Evolutionary conservation across 2,797 vertebrate species (phyloP).

Genomic region (Eptatretus atami): DNA sequence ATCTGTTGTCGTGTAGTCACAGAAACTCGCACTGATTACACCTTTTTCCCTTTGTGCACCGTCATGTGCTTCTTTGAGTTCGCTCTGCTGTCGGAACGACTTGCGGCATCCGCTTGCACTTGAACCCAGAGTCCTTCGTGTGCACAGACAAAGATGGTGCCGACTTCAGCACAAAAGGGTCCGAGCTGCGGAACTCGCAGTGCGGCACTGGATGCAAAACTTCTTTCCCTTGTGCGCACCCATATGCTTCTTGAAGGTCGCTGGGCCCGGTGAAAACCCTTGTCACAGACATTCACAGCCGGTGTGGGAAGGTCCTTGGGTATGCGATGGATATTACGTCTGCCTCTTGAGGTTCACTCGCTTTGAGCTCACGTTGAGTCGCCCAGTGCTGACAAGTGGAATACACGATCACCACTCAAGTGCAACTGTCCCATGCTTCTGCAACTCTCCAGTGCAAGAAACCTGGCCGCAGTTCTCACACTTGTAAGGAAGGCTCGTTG

Average conservation of each 20-base stretch:
- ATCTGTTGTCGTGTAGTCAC: conserved; percentile 93
- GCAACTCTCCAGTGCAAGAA: conserved; percentile 92
- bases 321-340: conserved; percentile 89
- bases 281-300: conserved; percentile 76
- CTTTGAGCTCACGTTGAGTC: conserved; percentile 98
- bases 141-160: conserved; percentile 92
- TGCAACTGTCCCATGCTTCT: conserved; percentile 74
- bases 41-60: conserved; percentile 65
- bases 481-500: conserved; percentile 99
- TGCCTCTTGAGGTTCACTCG: conserved; percentile 89
- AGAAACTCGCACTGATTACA: conserved; percentile 98
- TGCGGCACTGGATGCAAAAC: conserved; percentile 93
- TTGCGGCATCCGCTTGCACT: conserved; percentile 56
- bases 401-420: conserved; percentile 70
- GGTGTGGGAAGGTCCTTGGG: conserved; percentile 95
- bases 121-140: conserved; percentile 61
- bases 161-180: conserved; percentile 86
- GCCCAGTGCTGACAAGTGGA: conserved; percentile 96
- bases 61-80: conserved; percentile 74
- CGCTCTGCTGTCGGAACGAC: conserved; percentile 35
- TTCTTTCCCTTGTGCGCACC: conserved; percentile 78
- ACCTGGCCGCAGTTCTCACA: conserved; percentile 74
- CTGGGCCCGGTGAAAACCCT: conserved; percentile 93
- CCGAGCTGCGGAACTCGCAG: conserved; percentile 91
- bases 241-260: conserved; percentile 88